These are phyloP conservation scores for Epistrophe grossulariae DNA, from an alignment of 2,888 invertebrate species.

Conservation along the genomic window DNA sequence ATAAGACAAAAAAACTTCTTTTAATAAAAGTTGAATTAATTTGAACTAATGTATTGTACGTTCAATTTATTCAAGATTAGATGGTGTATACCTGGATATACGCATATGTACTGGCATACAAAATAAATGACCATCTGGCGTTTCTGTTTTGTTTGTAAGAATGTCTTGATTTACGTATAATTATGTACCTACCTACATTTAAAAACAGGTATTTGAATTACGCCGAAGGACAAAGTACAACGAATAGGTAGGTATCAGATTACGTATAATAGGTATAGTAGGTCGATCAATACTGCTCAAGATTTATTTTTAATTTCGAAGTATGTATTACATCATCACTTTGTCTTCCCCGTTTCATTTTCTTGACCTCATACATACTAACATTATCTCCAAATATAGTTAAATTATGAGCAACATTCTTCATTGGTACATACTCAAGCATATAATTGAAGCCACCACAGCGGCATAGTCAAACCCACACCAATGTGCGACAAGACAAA, in stretches of 20 bases:
- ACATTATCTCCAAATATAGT: conserved; percentile 67
- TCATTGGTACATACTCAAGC: conserved; percentile 36
- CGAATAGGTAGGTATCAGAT: not conserved
- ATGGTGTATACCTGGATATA: too few species aligned
- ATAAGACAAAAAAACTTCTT: too few species aligned
- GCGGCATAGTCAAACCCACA: not conserved
- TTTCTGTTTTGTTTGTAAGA: not conserved
- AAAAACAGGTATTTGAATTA: conserved; percentile 3
- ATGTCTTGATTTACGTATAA: not conserved
- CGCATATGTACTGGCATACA: too few species aligned
- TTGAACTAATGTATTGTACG: too few species aligned
- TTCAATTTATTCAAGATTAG: too few species aligned
- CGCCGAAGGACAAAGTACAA: not conserved
- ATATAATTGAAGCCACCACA: conserved; percentile 4
- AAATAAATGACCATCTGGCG: not conserved
- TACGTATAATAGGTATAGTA: not conserved
- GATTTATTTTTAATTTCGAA: conserved; percentile 16
- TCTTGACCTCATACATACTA: conserved; percentile 36
- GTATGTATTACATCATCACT: conserved; percentile 65
- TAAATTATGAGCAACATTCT: conserved; percentile 73
- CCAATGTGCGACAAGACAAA: not conserved
- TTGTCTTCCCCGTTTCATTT: conserved; percentile 50
- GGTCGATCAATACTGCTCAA: not conserved
- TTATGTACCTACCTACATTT: not conserved
- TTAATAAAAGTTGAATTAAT: too few species aligned